A percentile compares a stretch with the other conserved stretches of the same genome.
phyloP scores from a whole-genome alignment of 2,888 invertebrate genomes.

The Sphaerophoria taeniata region DNA sequence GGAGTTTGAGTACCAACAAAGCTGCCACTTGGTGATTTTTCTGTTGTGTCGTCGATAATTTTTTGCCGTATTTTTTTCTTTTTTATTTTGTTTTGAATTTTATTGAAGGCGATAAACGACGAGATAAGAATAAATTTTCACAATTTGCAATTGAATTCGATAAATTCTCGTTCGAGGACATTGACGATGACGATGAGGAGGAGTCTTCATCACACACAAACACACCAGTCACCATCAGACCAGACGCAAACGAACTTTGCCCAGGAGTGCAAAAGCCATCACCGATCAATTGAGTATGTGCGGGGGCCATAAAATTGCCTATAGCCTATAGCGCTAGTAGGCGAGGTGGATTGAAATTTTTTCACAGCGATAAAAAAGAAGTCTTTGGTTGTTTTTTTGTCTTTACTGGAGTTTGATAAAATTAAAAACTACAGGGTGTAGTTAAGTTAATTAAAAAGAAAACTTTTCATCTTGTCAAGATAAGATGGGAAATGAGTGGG shows the following conservation, averaged over 20 bases:
- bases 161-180: slow-evolving; percentile 54
- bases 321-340: slow-evolving; percentile 22
- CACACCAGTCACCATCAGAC: neutral
- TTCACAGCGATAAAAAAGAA: slow-evolving; percentile 22
- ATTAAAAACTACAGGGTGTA: slow-evolving; percentile 57
- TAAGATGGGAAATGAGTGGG: slow-evolving; percentile 17
- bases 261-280: slow-evolving; percentile 37
- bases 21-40: slow-evolving; percentile 44
- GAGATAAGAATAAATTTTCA: slow-evolving; percentile 73
- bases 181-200: neutral
- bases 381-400: neutral
- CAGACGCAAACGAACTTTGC: neutral
- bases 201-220: neutral
- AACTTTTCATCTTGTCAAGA: neutral
- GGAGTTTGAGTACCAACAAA: neutral
- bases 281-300: slow-evolving; percentile 36
- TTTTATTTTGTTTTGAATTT: slow-evolving; percentile 51
- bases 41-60: neutral
- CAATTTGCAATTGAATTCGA: slow-evolving; percentile 70
- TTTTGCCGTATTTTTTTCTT: neutral
- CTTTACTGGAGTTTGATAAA: neutral
- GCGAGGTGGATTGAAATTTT: slow-evolving; percentile 43
- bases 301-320: slow-evolving; percentile 9
- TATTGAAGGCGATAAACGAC: slow-evolving; percentile 72
- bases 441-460: slow-evolving; percentile 40